Evolutionary conservation across 2,113 vertebrate genomes (phyloP).

Genomic region (Anhinga rufa): DNA sequence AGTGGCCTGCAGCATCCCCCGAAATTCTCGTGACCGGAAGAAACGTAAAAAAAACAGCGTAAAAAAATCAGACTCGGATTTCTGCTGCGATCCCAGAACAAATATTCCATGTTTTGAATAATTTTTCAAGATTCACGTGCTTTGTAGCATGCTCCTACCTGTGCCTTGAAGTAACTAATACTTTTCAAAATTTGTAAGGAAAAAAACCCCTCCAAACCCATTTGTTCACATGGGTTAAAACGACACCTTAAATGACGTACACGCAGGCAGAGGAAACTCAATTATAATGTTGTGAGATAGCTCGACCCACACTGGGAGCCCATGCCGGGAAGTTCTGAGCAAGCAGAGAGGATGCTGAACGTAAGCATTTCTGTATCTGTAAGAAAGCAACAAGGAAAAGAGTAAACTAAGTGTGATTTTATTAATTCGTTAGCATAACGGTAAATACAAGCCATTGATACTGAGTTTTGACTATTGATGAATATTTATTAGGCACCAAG

Average conservation of each 20-base stretch:
- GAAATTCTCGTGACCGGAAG: neutral
- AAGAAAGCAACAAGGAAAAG: neutral
- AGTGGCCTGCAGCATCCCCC: neutral
- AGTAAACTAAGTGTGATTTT: neutral
- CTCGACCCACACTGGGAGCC: neutral
- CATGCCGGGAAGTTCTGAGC: neutral
- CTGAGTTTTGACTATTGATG: neutral
- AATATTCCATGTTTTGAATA: neutral
- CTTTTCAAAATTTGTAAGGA: neutral
- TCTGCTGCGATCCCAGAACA: neutral
- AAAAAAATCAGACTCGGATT: neutral
- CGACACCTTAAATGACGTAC: neutral
- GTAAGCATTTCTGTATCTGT: neutral
- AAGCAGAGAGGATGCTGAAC: neutral
- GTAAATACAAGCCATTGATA: neutral
- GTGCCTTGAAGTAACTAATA: neutral
- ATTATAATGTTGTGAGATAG: neutral
- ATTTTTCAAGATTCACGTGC: neutral
- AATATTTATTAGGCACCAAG: neutral
- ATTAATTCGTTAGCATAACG: neutral
- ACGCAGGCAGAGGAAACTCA: neutral
- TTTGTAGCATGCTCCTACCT: neutral
- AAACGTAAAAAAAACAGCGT: neutral
- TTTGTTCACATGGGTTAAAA: neutral
- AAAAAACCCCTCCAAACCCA: neutral